A percentile compares a stretch with the other conserved stretches of the same genome.
Conservation (phyloP, 2,888 invertebrate genomes). For the Ypsolopha sequella region DNA sequence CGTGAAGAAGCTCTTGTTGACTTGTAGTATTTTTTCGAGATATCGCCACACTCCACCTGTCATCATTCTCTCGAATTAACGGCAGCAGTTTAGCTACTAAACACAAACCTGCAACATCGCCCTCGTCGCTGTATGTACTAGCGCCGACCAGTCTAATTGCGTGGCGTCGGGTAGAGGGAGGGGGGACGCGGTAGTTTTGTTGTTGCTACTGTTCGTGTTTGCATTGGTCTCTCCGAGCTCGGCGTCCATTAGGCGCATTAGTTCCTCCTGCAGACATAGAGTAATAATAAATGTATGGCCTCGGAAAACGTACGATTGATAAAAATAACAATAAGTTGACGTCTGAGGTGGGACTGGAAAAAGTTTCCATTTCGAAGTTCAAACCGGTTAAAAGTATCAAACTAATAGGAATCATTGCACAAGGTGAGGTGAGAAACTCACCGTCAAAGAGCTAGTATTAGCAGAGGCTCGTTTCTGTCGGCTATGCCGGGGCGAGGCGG, state of each 20-base stretch:
- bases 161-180: constrained; percentile 76
- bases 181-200: constrained; percentile 57
- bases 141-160: constrained; percentile 83
- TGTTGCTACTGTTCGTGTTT: constrained; percentile 75
- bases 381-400: not conserved
- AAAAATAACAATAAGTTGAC: not conserved
- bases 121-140: constrained; percentile 84
- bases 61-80: too few relatives aligned
- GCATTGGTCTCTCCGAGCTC: constrained; percentile 73
- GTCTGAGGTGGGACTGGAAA: too few relatives aligned
- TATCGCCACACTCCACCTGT: too few relatives aligned
- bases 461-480: constrained; percentile 38
- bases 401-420: too few relatives aligned
- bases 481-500: constrained; percentile 30
- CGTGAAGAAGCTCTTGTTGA: too few relatives aligned
- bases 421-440: constrained; percentile 14
- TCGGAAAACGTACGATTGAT: not conserved
- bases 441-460: constrained; percentile 52
- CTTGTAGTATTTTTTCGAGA: too few relatives aligned
- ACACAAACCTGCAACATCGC: constrained; percentile 72
- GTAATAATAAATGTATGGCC: not conserved
- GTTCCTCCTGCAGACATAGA: constrained; percentile 88
- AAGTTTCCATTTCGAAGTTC: too few relatives aligned
- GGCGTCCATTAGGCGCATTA: constrained; percentile 88
- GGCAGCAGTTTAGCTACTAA: not conserved